A percentile compares a stretch with the other conserved stretches of the same genome.
These are phyloP conservation scores for Brachypodius melanocephalos DNA, from an alignment of 2,113 vertebrate species.

Conservation along the genomic window DNA sequence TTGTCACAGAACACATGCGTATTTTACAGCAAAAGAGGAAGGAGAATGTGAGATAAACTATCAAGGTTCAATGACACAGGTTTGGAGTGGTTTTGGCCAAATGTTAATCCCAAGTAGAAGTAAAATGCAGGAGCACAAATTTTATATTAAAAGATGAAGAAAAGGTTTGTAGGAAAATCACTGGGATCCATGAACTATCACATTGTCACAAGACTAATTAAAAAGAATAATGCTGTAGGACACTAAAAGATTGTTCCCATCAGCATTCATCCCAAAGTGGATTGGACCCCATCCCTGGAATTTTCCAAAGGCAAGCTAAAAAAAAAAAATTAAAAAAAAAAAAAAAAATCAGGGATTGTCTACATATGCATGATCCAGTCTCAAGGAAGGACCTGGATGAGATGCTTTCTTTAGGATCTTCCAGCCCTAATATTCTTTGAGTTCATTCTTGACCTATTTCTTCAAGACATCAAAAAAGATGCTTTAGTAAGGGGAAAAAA, in stretches of 20 bases:
- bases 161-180: background rate
- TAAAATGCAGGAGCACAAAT: background rate
- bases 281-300: background rate
- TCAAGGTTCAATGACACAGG: background rate
- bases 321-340: background rate
- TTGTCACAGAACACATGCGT: background rate
- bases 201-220: background rate
- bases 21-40: background rate
- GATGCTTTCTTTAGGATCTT: background rate
- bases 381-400: background rate
- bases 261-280: background rate
- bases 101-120: background rate
- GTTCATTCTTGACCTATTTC: slow-evolving; percentile 28
- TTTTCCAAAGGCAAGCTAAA: background rate
- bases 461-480: background rate
- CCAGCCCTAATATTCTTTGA: background rate
- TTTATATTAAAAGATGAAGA: fast-evolving
- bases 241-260: background rate
- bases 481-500: background rate
- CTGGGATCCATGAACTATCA: background rate
- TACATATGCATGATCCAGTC: background rate
- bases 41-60: background rate
- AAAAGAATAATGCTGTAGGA: background rate
- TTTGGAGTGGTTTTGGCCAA: background rate
- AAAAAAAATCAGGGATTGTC: background rate